Evolutionary conservation across 2,888 invertebrate genomes (phyloP).

Genomic region (Sisyra terminalis): DNA sequence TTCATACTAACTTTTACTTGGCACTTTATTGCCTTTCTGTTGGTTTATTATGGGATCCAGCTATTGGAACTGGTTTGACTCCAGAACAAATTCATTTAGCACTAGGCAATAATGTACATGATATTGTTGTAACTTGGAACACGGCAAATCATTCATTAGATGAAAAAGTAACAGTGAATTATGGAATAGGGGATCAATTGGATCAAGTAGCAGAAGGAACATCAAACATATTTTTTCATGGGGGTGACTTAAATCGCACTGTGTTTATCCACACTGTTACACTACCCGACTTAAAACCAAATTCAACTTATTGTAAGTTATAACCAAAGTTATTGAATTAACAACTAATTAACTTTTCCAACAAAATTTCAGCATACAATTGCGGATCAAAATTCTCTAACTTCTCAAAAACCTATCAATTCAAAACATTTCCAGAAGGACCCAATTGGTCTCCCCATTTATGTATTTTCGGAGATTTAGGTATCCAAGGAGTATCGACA

Average conservation of each 20-base stretch:
- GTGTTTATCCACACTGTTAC: constrained; percentile 58
- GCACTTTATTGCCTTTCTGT: too few species aligned
- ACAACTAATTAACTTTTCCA: neutral
- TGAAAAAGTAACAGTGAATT: constrained; percentile 39
- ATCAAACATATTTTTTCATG: constrained; percentile 44
- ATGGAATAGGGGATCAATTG: constrained; percentile 37
- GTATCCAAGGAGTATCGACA: constrained; percentile 63
- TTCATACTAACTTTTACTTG: too few species aligned
- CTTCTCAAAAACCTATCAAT: constrained; percentile 58
- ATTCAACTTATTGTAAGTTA: constrained; percentile 37
- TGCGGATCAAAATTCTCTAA: constrained; percentile 52
- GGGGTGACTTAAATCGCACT: constrained; percentile 35
- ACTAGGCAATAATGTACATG: constrained; percentile 31
- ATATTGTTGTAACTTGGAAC: constrained; percentile 59
- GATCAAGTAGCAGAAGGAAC: constrained; percentile 31
- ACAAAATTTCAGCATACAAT: constrained; percentile 49
- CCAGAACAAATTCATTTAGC: constrained; percentile 2
- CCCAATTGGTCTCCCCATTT: constrained; percentile 56
- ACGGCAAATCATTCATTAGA: constrained; percentile 41
- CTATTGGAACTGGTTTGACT: too few species aligned
- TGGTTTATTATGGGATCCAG: too few species aligned
- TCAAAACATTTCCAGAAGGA: constrained; percentile 44
- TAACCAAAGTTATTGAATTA: constrained; percentile 5
- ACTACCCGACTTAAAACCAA: constrained; percentile 34
- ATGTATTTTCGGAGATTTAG: constrained; percentile 79